Evolutionary conservation across 1,140 invertebrate genomes (phyloP).

Genomic region (Tenebrio molitor): DNA sequence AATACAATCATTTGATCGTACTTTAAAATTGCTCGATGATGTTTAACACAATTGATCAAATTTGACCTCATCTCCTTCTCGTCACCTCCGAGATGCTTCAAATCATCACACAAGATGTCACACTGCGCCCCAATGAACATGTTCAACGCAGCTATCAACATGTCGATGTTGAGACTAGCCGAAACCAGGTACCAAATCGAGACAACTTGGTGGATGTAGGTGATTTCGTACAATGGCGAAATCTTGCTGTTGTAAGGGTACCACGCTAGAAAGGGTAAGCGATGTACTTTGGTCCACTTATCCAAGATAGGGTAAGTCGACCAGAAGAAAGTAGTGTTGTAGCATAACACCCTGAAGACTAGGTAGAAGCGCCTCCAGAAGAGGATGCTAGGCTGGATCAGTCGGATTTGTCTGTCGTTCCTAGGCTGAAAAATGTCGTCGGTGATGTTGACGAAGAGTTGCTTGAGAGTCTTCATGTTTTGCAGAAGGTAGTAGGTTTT

Average conservation of each 20-base stretch:
- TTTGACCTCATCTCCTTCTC: too few relatives aligned
- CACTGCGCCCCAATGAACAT: slow-evolving; percentile 8
- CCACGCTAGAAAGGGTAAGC: slow-evolving; percentile 28
- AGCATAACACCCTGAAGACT: not conserved
- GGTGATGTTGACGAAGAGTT: slow-evolving; percentile 1
- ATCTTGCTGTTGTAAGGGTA: slow-evolving; percentile 7
- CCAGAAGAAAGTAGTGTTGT: not conserved
- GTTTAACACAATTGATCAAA: too few relatives aligned
- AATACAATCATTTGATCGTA: not conserved
- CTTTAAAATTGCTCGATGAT: not conserved
- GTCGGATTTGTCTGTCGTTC: not conserved
- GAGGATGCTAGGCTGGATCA: not conserved
- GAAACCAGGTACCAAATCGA: too few relatives aligned
- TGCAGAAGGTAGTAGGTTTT: not conserved
- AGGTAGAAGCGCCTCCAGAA: not conserved
- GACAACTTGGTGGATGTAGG: slow-evolving; percentile 23
- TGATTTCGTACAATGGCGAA: slow-evolving; percentile 14
- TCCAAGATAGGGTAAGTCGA: slow-evolving; percentile 14
- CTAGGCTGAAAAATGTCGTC: not conserved
- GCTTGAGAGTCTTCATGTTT: not conserved
- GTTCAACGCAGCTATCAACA: not conserved
- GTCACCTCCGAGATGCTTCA: too few relatives aligned
- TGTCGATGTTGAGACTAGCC: not conserved
- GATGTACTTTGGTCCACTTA: not conserved
- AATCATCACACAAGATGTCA: slow-evolving; percentile 10